Percentiles rank a stretch among this genome's conserved stretches.
phyloP scores from a whole-genome alignment of 2,113 vertebrate genomes.

The Mus pahari region DNA sequence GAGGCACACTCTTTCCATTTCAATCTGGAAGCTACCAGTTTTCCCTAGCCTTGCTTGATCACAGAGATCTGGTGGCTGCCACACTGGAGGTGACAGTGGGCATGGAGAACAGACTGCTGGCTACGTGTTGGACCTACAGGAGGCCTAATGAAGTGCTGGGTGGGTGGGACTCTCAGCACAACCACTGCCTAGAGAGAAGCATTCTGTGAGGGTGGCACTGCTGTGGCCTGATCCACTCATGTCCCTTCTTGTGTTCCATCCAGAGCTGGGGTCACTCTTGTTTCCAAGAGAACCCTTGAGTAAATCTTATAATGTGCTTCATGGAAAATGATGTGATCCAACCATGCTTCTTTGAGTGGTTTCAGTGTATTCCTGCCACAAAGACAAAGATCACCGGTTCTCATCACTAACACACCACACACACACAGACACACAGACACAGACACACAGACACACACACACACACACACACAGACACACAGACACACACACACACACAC shows the following conservation, averaged over 20 bases:
- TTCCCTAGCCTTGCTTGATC: neutral
- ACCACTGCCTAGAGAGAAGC: neutral
- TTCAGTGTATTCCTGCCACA: neutral
- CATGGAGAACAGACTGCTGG: neutral
- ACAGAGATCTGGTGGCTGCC: neutral
- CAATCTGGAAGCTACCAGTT: neutral
- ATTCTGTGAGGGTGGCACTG: neutral
- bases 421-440: no score
- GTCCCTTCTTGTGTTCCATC: neutral
- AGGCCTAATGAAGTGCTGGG: neutral
- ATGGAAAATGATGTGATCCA: neutral
- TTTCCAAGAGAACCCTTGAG: neutral
- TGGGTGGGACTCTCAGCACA: neutral
- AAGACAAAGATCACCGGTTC: neutral
- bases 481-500: no score
- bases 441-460: no score
- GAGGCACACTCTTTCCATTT: neutral
- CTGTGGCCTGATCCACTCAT: neutral
- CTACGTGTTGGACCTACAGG: neutral
- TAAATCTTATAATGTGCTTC: neutral
- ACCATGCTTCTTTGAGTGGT: neutral
- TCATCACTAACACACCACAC: no score
- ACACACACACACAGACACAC: no score
- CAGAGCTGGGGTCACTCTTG: neutral
- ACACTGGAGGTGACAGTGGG: neutral